Percentiles rank a stretch among this genome's conserved stretches.
phyloP scores from a whole-genome alignment of 2,113 vertebrate species.

The human region DNA sequence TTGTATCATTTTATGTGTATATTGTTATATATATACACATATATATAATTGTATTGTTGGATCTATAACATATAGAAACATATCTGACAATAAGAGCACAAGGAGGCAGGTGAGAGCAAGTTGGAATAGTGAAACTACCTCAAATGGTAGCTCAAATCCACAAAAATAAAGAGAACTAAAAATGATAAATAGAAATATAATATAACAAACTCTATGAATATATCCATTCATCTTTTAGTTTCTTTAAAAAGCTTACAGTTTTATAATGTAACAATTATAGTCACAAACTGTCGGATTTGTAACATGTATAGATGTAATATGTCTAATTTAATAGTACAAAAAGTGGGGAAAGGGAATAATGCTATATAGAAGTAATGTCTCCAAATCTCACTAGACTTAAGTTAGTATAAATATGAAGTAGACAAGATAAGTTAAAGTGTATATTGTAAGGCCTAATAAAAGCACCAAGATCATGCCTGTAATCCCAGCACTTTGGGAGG shows the following conservation, averaged over 20 bases:
- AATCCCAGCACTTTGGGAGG: no score
- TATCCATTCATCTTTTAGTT: background rate
- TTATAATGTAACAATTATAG: background rate
- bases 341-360: background rate
- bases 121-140: background rate
- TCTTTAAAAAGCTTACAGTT: background rate
- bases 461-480: background rate
- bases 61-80: background rate
- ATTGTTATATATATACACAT: no score
- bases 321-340: background rate
- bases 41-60: background rate
- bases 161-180: background rate
- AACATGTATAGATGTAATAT: background rate
- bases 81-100: background rate
- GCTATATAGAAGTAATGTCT: background rate
- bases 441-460: background rate
- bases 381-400: background rate
- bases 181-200: background rate
- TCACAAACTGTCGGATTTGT: background rate
- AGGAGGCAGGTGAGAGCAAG: background rate
- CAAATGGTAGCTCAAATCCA: background rate
- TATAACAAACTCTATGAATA: background rate
- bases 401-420: background rate
- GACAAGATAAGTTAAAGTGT: background rate
- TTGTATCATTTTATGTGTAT: no score